A percentile compares a stretch with the other conserved stretches of the same genome.
Conservation (phyloP, 2,797 vertebrate genomes). For the Mormyrops attenuatus region DNA sequence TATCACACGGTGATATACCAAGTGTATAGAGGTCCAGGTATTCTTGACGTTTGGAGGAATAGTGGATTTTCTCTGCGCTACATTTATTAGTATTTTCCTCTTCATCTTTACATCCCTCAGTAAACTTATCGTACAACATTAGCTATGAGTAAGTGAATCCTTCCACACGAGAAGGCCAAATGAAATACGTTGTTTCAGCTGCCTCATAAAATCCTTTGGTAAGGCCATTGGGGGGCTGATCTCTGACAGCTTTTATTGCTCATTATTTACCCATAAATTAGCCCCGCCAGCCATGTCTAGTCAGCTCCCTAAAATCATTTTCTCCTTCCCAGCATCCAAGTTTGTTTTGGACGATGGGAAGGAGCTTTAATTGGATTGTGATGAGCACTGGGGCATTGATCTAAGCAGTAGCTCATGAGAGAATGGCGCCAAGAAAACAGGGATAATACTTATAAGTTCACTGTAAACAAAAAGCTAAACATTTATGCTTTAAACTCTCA, state of each 20-base stretch:
- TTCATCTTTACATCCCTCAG: neutral
- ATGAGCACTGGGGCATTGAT: constrained; percentile 48
- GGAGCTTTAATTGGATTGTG: constrained; percentile 49
- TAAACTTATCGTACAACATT: neutral
- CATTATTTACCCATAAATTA: constrained; percentile 11
- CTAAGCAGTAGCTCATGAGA: neutral
- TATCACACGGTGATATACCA: neutral
- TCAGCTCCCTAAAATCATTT: neutral
- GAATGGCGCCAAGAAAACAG: constrained; percentile 27
- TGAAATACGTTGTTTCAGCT: neutral
- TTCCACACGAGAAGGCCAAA: neutral
- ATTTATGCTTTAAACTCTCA: neutral
- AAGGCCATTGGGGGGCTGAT: neutral
- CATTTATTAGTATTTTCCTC: neutral
- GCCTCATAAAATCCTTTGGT: neutral
- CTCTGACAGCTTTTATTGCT: neutral
- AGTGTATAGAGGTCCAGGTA: neutral
- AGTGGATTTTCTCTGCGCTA: neutral
- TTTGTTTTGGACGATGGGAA: constrained; percentile 51
- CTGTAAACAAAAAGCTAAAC: neutral
- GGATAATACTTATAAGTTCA: constrained; percentile 30
- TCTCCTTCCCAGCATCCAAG: constrained; percentile 22
- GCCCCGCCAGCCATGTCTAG: neutral
- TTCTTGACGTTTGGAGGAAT: neutral
- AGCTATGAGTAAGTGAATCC: neutral